phyloP scores from a whole-genome alignment of 2,888 invertebrate genomes.

The Clitarchus hookeri region DNA sequence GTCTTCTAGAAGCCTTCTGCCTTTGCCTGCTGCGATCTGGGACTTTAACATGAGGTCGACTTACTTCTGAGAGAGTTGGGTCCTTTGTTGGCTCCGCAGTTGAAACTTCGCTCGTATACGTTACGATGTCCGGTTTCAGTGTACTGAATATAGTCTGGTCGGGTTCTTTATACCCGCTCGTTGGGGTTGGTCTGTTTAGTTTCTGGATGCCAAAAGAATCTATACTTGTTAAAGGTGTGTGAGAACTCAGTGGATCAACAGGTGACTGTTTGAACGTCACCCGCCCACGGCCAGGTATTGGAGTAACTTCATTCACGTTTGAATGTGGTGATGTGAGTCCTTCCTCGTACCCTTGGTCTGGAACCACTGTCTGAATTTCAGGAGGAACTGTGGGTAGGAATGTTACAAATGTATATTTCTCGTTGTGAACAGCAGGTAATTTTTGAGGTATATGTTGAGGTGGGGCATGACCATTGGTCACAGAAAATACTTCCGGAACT shows the following conservation, averaged over 20 bases:
- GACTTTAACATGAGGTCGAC: background rate
- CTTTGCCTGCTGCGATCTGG: background rate
- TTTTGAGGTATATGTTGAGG: background rate
- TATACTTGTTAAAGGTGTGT: background rate
- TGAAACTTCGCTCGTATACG: background rate
- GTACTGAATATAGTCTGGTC: background rate
- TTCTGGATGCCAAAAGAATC: background rate
- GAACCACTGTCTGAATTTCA: background rate
- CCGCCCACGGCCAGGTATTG: background rate
- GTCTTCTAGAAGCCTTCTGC: background rate
- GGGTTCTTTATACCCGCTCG: background rate
- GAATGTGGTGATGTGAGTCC: background rate
- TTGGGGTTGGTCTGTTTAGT: background rate
- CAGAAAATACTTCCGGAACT: background rate
- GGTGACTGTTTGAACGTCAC: background rate
- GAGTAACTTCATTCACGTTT: background rate
- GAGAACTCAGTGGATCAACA: background rate
- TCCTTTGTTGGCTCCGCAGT: conserved; percentile 8
- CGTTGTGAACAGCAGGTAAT: background rate
- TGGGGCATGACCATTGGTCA: conserved; percentile 2
- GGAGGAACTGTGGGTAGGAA: background rate
- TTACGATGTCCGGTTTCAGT: background rate
- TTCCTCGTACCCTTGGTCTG: background rate
- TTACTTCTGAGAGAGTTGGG: background rate
- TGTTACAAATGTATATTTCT: background rate